Base-by-base conservation (phyloP, 2,888 invertebrate genomes). In the Macrosoma leucophasiata region DNA sequence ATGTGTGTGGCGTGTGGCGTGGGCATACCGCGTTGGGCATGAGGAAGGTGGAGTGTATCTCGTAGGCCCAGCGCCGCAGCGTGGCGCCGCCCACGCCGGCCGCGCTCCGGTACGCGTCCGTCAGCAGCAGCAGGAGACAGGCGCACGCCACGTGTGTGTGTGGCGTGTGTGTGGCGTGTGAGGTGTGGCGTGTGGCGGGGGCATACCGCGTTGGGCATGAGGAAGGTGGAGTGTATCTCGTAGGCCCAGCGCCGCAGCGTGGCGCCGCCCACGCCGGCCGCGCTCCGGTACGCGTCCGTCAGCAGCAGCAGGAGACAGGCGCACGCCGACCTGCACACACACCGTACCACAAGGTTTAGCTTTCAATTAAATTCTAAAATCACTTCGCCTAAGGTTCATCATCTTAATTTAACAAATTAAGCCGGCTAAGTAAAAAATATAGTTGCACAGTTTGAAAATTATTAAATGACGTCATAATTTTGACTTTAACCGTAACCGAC, bases 211-310 rank as follows among this genome's bases (percentile, higher is more conserved):
- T 91, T 90, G 41, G 96, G 96, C 60, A 95, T 93, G 39, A 96
- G 85, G 86, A 98, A 98, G 59, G 95, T 95, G 49, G 97, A 97
- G 81, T 97, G 96, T 62, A 98, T 96, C 87, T 99, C 98, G 84
- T 98, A 98, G 3, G 98, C 98, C 98, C 98, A 99, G 69, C 97
- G 95, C 34, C 95, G 90, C 89, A 98, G 93, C 62, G 98, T 97
- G 78, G 94, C 93, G 33, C 90, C 86, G 50, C 90, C 91, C 36
- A 55, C 79, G 32, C 58, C 66, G 21, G 43, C 41, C 11, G 70
- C 73, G 55, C 91, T 88, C 61, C 94, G 94, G 82, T 94, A 98
- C 33, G 93, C 86, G 67, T 96, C 95, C 42, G 97, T 95, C 62
- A 98, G 90, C 50, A 98, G 88, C 73, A 97, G 95, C 81, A 99